Base-by-base conservation (phyloP, 1,140 invertebrate species). In the Brachionus sp. region DNA sequence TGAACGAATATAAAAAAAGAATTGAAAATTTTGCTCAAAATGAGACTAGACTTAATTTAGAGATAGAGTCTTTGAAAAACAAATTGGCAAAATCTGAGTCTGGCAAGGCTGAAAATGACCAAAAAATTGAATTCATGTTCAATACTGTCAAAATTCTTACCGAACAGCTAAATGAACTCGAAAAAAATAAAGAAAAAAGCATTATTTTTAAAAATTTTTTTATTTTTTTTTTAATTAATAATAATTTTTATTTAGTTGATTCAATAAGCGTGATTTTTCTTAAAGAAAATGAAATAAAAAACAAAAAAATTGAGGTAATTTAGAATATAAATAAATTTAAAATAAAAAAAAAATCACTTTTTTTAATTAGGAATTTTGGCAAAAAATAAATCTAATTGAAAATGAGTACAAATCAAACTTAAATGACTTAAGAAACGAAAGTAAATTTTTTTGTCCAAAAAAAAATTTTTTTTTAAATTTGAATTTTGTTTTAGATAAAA, bases 71-170 rank as follows among this genome's bases (percentile, higher is more conserved):
- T 0, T 16, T 70, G 9, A 70, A 9, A 39, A 37, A 37, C 16
- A 5, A 19, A 16, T 9, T 70, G 35, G 19, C 3, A 33, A 70
- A 70, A 23, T 39, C 33, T 39, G 66, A 70, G 37, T 16, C 2
- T 1, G 7, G 6, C 37, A 42, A 39, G 37, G 19, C 3, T 12
- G 66, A 70, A 39, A 7, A 35, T 35, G 12, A 9, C 2, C 66
- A 70, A 37, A 37, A 39, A 39, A 37, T 70, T 6, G 66, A 42
- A 9, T 70, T 70, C 39, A 39, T 70, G 16, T 70, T 70, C n/a
- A 70, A 70, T 39, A 39, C 66, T n/a, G n/a, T 70, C n/a, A 70
- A 70, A 39, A n/a, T 39, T 42, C 35, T 70, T 37, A 39, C 33
- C 9, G 66, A 70, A 37, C 35, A 70, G 37, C 9, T 70, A 2